Evolutionary conservation across 2,888 invertebrate species (phyloP), one percentile per base, ranked within the genome.

Genomic region (Eristalis intricaria): DNA sequence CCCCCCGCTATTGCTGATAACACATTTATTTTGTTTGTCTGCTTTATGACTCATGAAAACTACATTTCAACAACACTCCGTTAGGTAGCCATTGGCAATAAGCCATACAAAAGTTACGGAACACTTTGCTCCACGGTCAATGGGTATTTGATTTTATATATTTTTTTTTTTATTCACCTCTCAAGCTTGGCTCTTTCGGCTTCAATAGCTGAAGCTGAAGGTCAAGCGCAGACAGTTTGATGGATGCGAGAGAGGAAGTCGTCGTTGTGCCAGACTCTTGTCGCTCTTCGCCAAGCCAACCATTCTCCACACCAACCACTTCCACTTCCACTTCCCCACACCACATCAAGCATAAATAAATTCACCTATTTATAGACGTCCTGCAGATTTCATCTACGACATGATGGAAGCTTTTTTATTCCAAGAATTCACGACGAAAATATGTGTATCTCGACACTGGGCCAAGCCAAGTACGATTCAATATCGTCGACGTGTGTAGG

Each of bases 351-450:
- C 35, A 56, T 35, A 73, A 43, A 73, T 74, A 69, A 60, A 43
- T 78, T 78, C 40, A 58, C 60, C 73, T 84, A 79, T 84, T 65
- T 78, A 75, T 71, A 84, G 66, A 76, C 56, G n/a, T 8, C 43
- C 38, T 19, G 64, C 22, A 32, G 70, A 84, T 70, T 65, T 43
- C 43, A 61, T 29, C 65, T 56, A 61, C 75, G 70, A 61, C 19
- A 70, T 65, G 32, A 76, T 71, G 56, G 65, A 71, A 80, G 70
- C 63, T 64, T 60, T n/a, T 43, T 15, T 50, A 23, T 38, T 35
- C 71, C 73, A 74, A 38, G 38, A 65, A 65, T 10, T 32, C 32
- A 32, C 32, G 13, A 64, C 64, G 40, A 38, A 32, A 38, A 38
- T 38, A 38, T 50, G 19, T 50, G 7, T 50, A 50, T 50, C 50